A percentile compares a stretch with the other conserved stretches of the same genome.
Evolutionary conservation across 2,113 vertebrate genomes (phyloP).

Genomic region (Cavia porcellus): DNA sequence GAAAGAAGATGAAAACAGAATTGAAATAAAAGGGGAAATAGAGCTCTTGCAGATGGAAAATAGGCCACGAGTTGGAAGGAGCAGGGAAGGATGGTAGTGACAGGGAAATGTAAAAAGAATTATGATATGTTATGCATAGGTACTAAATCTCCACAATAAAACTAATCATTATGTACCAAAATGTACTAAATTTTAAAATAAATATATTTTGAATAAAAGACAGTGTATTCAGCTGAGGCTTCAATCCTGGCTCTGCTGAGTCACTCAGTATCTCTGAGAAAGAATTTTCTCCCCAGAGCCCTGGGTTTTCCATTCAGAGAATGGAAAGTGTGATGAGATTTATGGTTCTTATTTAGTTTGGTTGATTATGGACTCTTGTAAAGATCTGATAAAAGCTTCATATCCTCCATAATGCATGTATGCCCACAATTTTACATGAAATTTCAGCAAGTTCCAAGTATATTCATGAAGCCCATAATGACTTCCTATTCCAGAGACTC

Average conservation of each 20-base stretch:
- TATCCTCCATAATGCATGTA: not conserved
- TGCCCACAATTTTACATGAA: not conserved
- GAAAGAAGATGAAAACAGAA: too few species aligned
- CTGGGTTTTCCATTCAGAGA: not conserved
- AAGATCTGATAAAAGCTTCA: not conserved
- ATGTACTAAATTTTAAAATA: too few species aligned
- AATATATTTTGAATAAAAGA: not conserved
- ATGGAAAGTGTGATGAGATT: not conserved
- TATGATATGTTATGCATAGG: too few species aligned
- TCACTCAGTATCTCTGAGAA: not conserved
- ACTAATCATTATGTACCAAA: too few species aligned
- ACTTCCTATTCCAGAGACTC: not conserved
- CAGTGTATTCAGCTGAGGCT: not conserved
- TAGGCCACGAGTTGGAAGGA: too few species aligned
- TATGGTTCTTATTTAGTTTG: not conserved
- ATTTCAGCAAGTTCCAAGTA: not conserved
- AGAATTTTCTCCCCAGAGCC: not conserved
- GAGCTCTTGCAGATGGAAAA: too few species aligned
- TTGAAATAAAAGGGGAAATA: too few species aligned
- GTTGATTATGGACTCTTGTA: not conserved
- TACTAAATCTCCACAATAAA: too few species aligned
- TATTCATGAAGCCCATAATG: not conserved
- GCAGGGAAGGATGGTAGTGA: too few species aligned
- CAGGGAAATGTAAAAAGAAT: too few species aligned
- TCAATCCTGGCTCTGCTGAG: not conserved